Evolutionary conservation across 2,888 invertebrate species (phyloP).

Genomic region (Galeopsomyia nigrocyanea): DNA sequence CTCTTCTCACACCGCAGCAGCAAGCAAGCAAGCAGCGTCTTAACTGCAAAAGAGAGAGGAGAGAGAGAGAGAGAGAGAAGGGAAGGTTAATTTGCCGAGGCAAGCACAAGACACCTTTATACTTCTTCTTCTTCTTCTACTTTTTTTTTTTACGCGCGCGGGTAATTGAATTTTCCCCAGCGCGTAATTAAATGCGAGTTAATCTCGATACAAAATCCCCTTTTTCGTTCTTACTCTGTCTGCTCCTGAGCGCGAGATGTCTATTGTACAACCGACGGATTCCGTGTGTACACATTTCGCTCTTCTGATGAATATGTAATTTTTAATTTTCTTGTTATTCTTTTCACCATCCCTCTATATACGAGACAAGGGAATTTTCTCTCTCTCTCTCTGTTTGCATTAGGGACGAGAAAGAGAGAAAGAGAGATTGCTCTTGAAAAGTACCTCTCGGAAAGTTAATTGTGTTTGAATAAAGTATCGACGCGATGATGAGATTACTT

Average conservation of each 20-base stretch:
- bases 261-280: background rate
- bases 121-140: background rate
- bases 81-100: slow-evolving; percentile 9
- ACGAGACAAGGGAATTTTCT: no score
- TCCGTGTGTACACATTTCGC: no score
- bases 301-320: no score
- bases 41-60: background rate
- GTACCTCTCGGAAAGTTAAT: no score
- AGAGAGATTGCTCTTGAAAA: no score
- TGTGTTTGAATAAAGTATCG: no score
- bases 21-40: background rate
- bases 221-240: background rate
- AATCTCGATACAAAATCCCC: background rate
- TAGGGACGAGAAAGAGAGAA: no score
- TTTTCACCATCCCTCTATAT: no score
- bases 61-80: background rate
- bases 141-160: slow-evolving; percentile 4
- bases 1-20: background rate
- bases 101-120: no score
- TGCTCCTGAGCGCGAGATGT: background rate
- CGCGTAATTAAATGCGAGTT: slow-evolving; percentile 20
- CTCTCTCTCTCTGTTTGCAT: no score
- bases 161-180: slow-evolving; percentile 39
- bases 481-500: no score
- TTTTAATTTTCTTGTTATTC: no score